Evolutionary conservation across 2,888 invertebrate genomes (phyloP), one percentile per base, ranked within the genome.

Genomic region (Dicycla oo): DNA sequence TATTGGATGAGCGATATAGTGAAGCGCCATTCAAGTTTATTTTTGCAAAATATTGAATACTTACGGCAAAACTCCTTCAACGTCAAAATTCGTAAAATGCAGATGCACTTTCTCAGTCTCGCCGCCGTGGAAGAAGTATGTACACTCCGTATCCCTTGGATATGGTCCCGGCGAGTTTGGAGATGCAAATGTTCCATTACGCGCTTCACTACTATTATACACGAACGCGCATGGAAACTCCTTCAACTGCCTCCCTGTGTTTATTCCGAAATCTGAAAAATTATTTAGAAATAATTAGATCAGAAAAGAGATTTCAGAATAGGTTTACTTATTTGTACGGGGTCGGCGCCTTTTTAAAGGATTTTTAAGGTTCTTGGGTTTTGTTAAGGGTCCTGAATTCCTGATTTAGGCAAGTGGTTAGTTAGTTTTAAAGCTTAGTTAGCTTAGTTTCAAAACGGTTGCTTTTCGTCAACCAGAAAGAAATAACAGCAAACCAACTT

Each of bases 1-100:
- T n/a, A n/a, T n/a, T n/a, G n/a, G 2, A 4, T 4, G 2, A 3
- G 4, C 4, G 2, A 30, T 15, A 11, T 2, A 18, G 13, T 60
- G 15, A 38, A 38, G 34, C n/a, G 18, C 23, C 15, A 11, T 66
- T n/a, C 0, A n/a, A 68, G 20, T 10, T 0, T 30, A 20, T 47
- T 51, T 51, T 51, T 8, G 13, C 26, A 18, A 40, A 57, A 57
- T 10, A 23, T 2, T 49, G 0, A 3, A 76, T 71, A 97, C 98
- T 97, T 97, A 99, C 99, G 99, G 99, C 87, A 97, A 96, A 74
- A 99, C 98, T 81, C 99, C 99, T 94, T 99, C 99, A 57, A 99
- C 98, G 91, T 99, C 99, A 91, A 99, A 99, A 94, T 98, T 98
- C 64, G 98, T 97, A 92, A 99, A 99, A 90, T 98, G 97, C 80